Base-by-base conservation (phyloP, 64 coral and sea anemone species). In the Pocillopora verrucosa region DNA sequence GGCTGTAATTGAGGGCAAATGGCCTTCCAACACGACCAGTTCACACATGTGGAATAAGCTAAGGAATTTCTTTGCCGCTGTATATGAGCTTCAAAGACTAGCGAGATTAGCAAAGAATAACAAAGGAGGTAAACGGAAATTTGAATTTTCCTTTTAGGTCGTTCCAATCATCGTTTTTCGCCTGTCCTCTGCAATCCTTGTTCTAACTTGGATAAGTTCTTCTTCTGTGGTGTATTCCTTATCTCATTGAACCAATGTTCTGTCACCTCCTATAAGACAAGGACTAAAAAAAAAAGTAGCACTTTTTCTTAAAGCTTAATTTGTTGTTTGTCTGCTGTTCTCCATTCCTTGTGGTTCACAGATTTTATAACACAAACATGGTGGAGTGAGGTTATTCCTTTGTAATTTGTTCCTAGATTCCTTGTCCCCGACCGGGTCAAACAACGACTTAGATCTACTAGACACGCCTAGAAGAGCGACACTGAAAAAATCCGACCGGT, bases 1-100 rank as follows among this genome's bases (percentile, higher is more conserved):
- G 97, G 97, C 97, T 64, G 97, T 99, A 0, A 81, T 99, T 2
- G 97, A 99, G 45, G 97, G 97, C 2, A 99, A 99, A 36, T 99
- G 97, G 97, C 97, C 97, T 11, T 95, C 94, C 16, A 92, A 95
- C 65, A 93, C 97, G 9, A 95, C 93, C 17, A 99, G 97, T 24
- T 90, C 94, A 6, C 97, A 99, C 38, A 92, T 95, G 91, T 99
- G 97, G 97, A 95, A 95, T 24, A 95, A 95, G 70, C 88, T 99
- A 65, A 91, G 91, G 72, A 95, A 99, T 80, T 93, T 99, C 65
- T 95, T 99, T 59, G 88, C 97, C 20, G 94, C 97, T 60, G 94
- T 99, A 9, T 86, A 99, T 36, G 94, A 98, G 72, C 92, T 98
- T 89, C 88, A 91, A 13, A 98, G 92, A 38, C 70, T 60, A 51